Conservation (phyloP, 2,888 invertebrate species). For the Parnassius mnemosyne region DNA sequence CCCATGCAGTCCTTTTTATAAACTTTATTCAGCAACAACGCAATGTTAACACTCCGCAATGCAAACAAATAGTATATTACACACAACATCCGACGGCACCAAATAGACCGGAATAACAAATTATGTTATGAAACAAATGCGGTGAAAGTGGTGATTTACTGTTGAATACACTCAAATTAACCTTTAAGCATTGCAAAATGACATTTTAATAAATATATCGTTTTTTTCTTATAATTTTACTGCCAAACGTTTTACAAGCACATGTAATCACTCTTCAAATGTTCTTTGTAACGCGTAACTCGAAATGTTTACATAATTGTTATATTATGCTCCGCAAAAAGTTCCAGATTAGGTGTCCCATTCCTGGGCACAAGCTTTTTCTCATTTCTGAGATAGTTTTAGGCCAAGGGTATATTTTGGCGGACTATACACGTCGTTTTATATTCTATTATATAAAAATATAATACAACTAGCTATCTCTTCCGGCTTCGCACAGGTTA, state of each 20-base stretch:
- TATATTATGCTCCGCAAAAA: too few species aligned
- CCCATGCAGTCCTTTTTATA: background rate
- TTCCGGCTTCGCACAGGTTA: too few species aligned
- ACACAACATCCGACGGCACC: conserved; percentile 42
- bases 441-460: too few species aligned
- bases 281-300: too few species aligned
- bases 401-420: too few species aligned
- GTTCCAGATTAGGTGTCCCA: too few species aligned
- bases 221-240: background rate
- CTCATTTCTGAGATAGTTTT: too few species aligned
- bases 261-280: too few species aligned
- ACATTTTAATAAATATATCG: conserved; percentile 49
- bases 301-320: too few species aligned
- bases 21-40: background rate
- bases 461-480: too few species aligned
- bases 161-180: conserved; percentile 43
- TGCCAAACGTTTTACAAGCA: background rate
- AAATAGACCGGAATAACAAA: conserved; percentile 44
- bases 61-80: conserved; percentile 27
- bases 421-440: too few species aligned
- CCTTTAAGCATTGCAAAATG: conserved; percentile 40
- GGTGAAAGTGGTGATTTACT: conserved; percentile 60
- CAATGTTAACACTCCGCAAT: background rate
- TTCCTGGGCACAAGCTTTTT: too few species aligned
- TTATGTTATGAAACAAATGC: conserved; percentile 44